Percentiles rank a stretch among this genome's conserved stretches.
Evolutionary conservation across 2,113 vertebrate genomes (phyloP).

Genomic region (Sialia sialis): DNA sequence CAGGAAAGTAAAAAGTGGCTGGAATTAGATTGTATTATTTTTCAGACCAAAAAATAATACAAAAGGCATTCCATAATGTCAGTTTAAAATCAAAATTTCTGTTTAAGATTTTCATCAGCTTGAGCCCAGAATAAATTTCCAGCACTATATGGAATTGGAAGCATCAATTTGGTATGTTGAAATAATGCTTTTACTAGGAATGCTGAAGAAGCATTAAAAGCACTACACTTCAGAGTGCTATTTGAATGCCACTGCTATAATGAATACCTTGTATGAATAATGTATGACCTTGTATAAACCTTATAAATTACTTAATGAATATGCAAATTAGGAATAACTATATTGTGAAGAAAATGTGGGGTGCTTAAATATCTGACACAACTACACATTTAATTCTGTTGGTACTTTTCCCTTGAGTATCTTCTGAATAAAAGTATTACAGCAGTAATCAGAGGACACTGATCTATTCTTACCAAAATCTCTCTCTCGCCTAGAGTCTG

Average conservation of each 20-base stretch:
- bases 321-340: conserved; percentile 17
- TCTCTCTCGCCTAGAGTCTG: neutral
- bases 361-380: conserved; percentile 47
- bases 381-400: conserved; percentile 35
- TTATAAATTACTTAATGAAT: conserved; percentile 30
- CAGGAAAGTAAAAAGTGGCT: neutral
- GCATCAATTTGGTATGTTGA: neutral
- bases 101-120: neutral
- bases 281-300: conserved; percentile 14
- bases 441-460: neutral
- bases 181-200: neutral
- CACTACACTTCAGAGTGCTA: neutral
- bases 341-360: conserved; percentile 1
- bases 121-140: neutral
- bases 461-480: neutral
- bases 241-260: neutral
- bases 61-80: neutral
- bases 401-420: neutral
- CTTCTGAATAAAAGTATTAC: conserved; percentile 28
- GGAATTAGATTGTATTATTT: neutral
- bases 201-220: conserved; percentile 14
- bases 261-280: no score
- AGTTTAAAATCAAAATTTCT: neutral
- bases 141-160: neutral
- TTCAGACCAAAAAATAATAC: neutral